These are phyloP conservation scores for Oryzias sinensis DNA, from an alignment of 2,797 vertebrate species.

Conservation along the genomic window DNA sequence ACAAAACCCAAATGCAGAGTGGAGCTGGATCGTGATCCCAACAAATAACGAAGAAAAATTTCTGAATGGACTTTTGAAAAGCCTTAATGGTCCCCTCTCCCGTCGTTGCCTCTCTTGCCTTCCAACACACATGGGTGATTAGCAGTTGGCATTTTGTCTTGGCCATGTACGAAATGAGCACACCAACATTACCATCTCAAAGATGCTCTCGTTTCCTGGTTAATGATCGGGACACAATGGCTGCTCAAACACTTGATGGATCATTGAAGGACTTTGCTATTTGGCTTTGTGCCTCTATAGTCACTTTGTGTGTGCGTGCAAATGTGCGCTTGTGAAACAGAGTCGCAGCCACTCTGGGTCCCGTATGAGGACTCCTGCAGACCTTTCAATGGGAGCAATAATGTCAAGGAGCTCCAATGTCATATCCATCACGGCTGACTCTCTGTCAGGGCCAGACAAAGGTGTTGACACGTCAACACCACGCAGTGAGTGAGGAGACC, in stretches of 20 bases:
- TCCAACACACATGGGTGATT: slow-evolving; percentile 58
- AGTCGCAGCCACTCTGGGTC: slow-evolving; percentile 42
- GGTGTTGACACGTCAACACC: slow-evolving; percentile 74
- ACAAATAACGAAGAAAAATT: slow-evolving; percentile 60
- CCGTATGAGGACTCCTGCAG: slow-evolving; percentile 48
- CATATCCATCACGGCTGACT: slow-evolving; percentile 79
- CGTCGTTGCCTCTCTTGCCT: slow-evolving; percentile 19
- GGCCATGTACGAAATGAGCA: slow-evolving; percentile 66
- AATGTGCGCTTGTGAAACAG: slow-evolving; percentile 1
- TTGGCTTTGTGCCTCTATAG: slow-evolving; percentile 58
- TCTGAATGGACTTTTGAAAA: slow-evolving; percentile 51
- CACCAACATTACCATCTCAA: slow-evolving; percentile 72
- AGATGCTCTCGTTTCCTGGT: slow-evolving; percentile 60
- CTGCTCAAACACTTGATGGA: slow-evolving; percentile 67
- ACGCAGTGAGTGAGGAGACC: slow-evolving; percentile 66
- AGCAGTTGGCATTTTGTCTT: slow-evolving; percentile 70
- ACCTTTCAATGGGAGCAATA: slow-evolving; percentile 67
- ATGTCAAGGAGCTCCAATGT: slow-evolving; percentile 74
- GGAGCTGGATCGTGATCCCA: slow-evolving; percentile 37
- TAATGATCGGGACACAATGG: slow-evolving; percentile 70
- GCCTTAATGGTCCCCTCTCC: slow-evolving; percentile 43
- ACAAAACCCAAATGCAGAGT: slow-evolving; percentile 46
- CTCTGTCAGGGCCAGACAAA: slow-evolving; percentile 79
- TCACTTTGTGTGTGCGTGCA: slow-evolving; percentile 17
- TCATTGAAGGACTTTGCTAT: slow-evolving; percentile 57